phyloP scores from a whole-genome alignment of 2,888 invertebrate genomes.

The Idaea aversata region DNA sequence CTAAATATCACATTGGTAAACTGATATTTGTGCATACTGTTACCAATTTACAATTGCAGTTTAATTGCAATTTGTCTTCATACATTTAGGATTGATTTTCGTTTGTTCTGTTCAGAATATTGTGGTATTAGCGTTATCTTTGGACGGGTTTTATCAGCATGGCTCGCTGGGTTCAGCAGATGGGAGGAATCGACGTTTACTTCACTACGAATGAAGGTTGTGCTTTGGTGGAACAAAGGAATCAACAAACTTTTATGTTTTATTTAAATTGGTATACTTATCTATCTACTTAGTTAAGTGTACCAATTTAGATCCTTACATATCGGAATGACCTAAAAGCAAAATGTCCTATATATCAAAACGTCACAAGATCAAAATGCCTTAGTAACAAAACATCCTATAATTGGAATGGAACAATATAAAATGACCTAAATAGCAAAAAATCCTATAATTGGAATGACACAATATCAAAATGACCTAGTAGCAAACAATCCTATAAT shows the following conservation, averaged over 20 bases:
- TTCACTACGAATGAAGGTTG: neutral
- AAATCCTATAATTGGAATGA: too few species aligned
- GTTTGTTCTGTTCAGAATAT: constrained; percentile 1
- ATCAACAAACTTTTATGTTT: neutral
- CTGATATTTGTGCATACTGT: neutral
- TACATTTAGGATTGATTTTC: constrained; percentile 16
- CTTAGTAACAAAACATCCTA: too few species aligned
- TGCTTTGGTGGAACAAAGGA: neutral
- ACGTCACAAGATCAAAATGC: too few species aligned
- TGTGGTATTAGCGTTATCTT: constrained; percentile 21
- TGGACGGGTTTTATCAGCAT: constrained; percentile 34
- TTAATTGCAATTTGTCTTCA: constrained; percentile 5
- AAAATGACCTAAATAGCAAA: too few species aligned
- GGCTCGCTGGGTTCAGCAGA: constrained; percentile 34
- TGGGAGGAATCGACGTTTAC: constrained; percentile 23
- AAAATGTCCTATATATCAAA: too few species aligned
- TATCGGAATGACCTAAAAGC: too few species aligned
- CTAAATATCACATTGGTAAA: neutral
- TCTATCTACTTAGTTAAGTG: too few species aligned
- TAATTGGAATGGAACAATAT: too few species aligned
- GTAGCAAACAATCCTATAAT: too few species aligned
- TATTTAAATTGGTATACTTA: too few species aligned
- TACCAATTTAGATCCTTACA: too few species aligned
- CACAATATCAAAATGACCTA: too few species aligned
- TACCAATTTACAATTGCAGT: constrained; percentile 8